These are phyloP conservation scores for Aphyosemion australe DNA, from an alignment of 2,113 vertebrate species.

Conservation along the genomic window DNA sequence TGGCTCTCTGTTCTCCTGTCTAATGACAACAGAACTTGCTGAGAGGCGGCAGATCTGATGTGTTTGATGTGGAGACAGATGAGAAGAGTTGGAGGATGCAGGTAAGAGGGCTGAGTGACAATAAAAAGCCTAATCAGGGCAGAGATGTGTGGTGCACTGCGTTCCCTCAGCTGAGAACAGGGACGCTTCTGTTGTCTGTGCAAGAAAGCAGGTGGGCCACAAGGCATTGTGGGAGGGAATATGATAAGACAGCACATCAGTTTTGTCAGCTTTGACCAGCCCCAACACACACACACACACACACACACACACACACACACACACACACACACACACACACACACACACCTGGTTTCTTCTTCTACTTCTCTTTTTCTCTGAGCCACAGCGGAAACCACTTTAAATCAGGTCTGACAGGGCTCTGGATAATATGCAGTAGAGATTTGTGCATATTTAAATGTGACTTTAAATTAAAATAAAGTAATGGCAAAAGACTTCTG, in stretches of 20 bases:
- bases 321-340: too few species aligned
- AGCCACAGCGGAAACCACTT: constrained; percentile 47
- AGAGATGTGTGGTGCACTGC: constrained; percentile 53
- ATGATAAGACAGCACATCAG: constrained; percentile 67
- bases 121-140: constrained; percentile 77
- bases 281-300: constrained; percentile 9
- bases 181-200: constrained; percentile 60
- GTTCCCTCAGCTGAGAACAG: constrained; percentile 63
- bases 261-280: constrained; percentile 61
- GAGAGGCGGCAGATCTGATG: constrained; percentile 61
- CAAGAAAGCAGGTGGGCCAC: constrained; percentile 72
- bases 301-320: too few species aligned
- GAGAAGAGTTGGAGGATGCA: constrained; percentile 67
- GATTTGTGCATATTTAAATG: constrained; percentile 45
- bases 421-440: constrained; percentile 37
- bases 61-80: constrained; percentile 71
- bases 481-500: constrained; percentile 13
- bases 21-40: constrained; percentile 56
- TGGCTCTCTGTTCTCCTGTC: constrained; percentile 52
- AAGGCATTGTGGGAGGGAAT: constrained; percentile 71
- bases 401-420: constrained; percentile 49
- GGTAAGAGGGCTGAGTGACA: constrained; percentile 69
- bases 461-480: constrained; percentile 25
- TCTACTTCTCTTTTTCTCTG: constrained; percentile 10
- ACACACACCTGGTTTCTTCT: not conserved